Base-by-base conservation (phyloP, 1,140 invertebrate genomes). In the Lucilia sericata region DNA sequence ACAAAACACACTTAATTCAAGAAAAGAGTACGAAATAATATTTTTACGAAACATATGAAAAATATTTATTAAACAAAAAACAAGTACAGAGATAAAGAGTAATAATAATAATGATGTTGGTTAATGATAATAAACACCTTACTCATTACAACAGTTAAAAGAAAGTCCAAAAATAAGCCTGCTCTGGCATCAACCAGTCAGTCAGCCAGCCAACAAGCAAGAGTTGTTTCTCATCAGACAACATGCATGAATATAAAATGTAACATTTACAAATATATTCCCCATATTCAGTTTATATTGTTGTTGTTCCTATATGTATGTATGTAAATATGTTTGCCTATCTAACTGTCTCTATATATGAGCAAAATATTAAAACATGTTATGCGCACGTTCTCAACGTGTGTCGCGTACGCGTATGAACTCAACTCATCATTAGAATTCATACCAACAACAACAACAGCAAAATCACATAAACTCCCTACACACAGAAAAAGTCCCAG, bases 381-480 rank as follows among this genome's bases (percentile, higher is more conserved):
- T 70, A 70, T 80, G 76, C 76, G 76, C 76, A 80, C 76, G 42
- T 80, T 80, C 76, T 49, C 13, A 80, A 80, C n/a, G 76, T 80
- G 47, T 49, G n/a, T 70, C 65, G 65, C 65, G 65, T 70, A 70
- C 65, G 65, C 65, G 65, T 70, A 70, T 70, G 65, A 70, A 70
- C 65, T 21, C 65, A 70, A 70, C 65, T 70, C 65, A 70, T 70
- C 65, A 70, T 70, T 70, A 70, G 19, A 70, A 70, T 70, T 70
- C 21, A 10, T 70, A 21, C 21, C 65, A 21, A 21, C n/a, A 65
- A n/a, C n/a, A 65, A n/a, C 55, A 65, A 65, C 55, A 65, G n/a
- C 60, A 19, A 30, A 30, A 30, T 30, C 25, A 65, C 60, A 49
- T 12, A 49, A 70, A 70, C 65, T 55, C 51, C 51, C 51, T 21